Evolutionary conservation across 2,888 invertebrate genomes (phyloP), one percentile per base, ranked within the genome.

Genomic region (Oxyteleia sp.): DNA sequence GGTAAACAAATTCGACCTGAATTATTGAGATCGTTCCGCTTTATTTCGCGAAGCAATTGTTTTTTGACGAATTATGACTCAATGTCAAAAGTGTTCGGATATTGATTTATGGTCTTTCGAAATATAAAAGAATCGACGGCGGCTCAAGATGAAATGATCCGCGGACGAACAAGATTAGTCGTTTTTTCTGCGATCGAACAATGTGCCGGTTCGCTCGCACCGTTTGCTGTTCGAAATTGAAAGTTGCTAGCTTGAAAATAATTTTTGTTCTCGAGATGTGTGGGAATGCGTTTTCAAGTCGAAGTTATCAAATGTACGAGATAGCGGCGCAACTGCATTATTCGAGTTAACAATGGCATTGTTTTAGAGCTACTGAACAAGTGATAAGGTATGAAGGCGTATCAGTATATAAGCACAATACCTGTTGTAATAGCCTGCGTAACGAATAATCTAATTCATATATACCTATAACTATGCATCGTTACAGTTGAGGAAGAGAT

Each of bases 391-490:
- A 68, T 26, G 66, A 63, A 66, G 72, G 66, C 47, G 41, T 80
- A 80, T 72, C 64, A 32, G 71, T 49, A 35, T n/a, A n/a, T 55
- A 57, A 79, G 51, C 51, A 78, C 78, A 83, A 83, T 79, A 75
- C 78, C 79, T 64, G 64, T 49, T 61, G 82, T 72, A 78, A 74
- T 78, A 35, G 61, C 38, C 71, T 47, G 66, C 68, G 71, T 82
- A 82, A 78, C 72, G 72, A 78, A 82, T 79, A 79, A 83, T 75
- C 83, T 63, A 75, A 83, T 49, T 79, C 74, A 49, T 68, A n/a
- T n/a, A 74, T 64, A 74, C 53, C 68, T 32, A 32, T 5, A 66
- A 61, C 81, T 74, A 53, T 66, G 72, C 26, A 29, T 45, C 66
- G 82, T 57, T 51, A 45, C 26, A 49, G 75, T 49, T 35, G 45